These are phyloP conservation scores for Melinopterus prodromus DNA, from an alignment of 2,888 invertebrate species.

Conservation along the genomic window DNA sequence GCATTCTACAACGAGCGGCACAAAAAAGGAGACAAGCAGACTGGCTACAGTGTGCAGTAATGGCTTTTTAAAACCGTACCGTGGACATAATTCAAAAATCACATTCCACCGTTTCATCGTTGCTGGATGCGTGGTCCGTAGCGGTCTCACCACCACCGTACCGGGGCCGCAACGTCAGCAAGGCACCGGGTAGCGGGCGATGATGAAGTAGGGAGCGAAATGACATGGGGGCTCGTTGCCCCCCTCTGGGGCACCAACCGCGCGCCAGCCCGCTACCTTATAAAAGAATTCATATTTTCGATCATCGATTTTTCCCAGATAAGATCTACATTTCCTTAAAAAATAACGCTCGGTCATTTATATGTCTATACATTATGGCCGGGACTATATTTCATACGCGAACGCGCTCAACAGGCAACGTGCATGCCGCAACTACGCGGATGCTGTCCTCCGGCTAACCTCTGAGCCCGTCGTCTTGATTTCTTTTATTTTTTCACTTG, in stretches of 20 bases:
- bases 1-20: background rate
- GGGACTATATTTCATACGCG: background rate
- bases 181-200: conserved; percentile 15
- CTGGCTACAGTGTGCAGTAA: background rate
- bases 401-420: background rate
- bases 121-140: background rate
- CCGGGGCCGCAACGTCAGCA: background rate
- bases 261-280: conserved; percentile 51
- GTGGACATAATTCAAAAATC: conserved; percentile 4
- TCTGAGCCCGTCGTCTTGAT: background rate
- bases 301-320: conserved; percentile 20
- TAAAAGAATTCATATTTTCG: conserved; percentile 59
- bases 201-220: conserved; percentile 40
- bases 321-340: conserved; percentile 17
- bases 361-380: background rate
- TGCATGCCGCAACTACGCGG: background rate
- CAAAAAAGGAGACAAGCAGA: background rate
- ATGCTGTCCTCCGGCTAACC: background rate
- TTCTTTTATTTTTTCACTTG: background rate
- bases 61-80: conserved; percentile 4
- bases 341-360: conserved; percentile 4
- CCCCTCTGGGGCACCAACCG: conserved; percentile 47
- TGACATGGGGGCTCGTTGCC: conserved; percentile 48
- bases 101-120: conserved; percentile 4
- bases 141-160: background rate